phyloP scores from a whole-genome alignment of 2,113 vertebrate genomes.

The Microcebus lehilahytsara region DNA sequence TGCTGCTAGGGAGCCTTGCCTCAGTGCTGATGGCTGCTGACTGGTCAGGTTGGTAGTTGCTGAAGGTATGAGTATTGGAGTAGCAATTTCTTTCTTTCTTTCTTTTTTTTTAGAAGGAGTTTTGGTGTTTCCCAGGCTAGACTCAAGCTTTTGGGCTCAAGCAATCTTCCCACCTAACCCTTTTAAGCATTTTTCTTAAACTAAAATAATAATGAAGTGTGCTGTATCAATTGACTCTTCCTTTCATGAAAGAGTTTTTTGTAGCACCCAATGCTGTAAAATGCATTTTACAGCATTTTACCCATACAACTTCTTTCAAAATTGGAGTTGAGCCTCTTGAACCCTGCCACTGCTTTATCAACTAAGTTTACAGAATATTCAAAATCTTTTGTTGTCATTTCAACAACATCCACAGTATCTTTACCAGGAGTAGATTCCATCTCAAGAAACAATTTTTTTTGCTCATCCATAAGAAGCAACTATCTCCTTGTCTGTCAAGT shows the following conservation, averaged over 20 bases:
- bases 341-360: background rate
- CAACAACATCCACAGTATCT: background rate
- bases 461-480: background rate
- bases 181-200: too few species aligned
- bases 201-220: background rate
- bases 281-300: background rate
- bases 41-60: background rate
- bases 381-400: background rate
- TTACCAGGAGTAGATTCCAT: background rate
- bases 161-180: too few species aligned
- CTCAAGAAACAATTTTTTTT: background rate
- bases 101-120: too few species aligned
- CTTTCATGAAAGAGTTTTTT: background rate
- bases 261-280: background rate
- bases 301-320: background rate
- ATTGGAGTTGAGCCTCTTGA: background rate
- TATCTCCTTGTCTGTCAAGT: background rate
- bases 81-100: background rate
- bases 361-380: background rate
- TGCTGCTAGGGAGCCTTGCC: background rate
- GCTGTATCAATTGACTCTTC: background rate
- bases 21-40: background rate
- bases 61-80: background rate
- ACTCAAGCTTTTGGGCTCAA: too few species aligned
- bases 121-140: too few species aligned